Percentiles rank a stretch among this genome's conserved stretches.
Conservation (phyloP, 2,888 invertebrate species). For the Phasia obesa region DNA sequence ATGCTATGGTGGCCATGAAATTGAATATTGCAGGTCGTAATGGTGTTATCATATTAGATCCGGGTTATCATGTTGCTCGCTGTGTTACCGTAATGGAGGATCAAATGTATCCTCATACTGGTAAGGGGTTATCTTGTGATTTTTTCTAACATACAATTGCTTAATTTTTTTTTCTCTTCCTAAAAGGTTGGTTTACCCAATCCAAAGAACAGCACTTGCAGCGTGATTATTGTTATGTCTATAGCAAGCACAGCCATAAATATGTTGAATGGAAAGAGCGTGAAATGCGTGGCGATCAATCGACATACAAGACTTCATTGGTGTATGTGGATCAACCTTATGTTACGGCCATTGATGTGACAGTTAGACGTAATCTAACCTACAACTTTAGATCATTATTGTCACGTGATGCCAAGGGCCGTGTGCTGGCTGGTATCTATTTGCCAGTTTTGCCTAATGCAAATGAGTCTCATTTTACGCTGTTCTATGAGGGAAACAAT, state of each 20-base stretch:
- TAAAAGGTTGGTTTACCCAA: conserved; percentile 91
- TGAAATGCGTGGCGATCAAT: conserved; percentile 87
- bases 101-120: conserved; percentile 91
- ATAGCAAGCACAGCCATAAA: conserved; percentile 87
- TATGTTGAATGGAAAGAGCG: conserved; percentile 94
- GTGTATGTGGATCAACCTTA: conserved; percentile 92
- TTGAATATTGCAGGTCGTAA: conserved; percentile 88
- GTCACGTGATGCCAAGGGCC: conserved; percentile 92
- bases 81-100: conserved; percentile 94
- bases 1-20: conserved; percentile 91
- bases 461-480: conserved; percentile 87
- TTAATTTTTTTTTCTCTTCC: conserved; percentile 17
- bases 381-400: conserved; percentile 91
- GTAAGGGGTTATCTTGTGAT: conserved; percentile 83
- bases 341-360: conserved; percentile 91
- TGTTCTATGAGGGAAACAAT: conserved; percentile 88
- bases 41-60: conserved; percentile 92
- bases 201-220: conserved; percentile 89
- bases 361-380: conserved; percentile 93
- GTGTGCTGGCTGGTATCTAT: conserved; percentile 92
- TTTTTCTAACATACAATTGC: conserved; percentile 82
- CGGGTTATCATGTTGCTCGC: conserved; percentile 94
- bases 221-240: conserved; percentile 92
- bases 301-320: conserved; percentile 87
- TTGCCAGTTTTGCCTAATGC: conserved; percentile 88